These are phyloP conservation scores for Capricornis sumatraensis DNA, from an alignment of 2,113 vertebrate species.

Conservation along the genomic window DNA sequence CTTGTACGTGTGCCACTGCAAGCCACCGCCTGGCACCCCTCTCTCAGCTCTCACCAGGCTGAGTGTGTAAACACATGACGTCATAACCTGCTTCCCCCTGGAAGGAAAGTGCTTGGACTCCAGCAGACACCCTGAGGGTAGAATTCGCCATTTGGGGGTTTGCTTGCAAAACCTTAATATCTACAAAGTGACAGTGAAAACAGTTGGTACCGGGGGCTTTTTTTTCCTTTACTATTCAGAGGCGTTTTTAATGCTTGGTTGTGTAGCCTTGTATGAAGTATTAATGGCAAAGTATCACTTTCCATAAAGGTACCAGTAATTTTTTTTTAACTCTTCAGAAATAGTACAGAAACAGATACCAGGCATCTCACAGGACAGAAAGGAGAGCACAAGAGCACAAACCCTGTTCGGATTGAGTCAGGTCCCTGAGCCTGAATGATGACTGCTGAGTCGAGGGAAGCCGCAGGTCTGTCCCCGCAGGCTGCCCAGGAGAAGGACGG, in stretches of 20 bases:
- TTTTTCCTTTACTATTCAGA: background rate
- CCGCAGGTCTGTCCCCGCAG: constrained; percentile 59
- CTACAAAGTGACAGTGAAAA: background rate
- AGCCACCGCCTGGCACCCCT: background rate
- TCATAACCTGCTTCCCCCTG: background rate
- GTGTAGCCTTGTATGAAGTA: background rate
- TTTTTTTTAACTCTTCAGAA: constrained; percentile 36
- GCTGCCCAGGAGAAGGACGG: constrained; percentile 70
- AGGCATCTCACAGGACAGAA: background rate
- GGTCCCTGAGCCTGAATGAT: constrained; percentile 50
- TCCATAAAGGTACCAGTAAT: background rate
- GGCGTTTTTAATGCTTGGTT: background rate
- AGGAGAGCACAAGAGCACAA: background rate
- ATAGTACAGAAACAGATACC: background rate
- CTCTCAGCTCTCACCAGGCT: background rate
- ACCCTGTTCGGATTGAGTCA: background rate
- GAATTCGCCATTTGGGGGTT: background rate
- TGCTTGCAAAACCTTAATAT: background rate
- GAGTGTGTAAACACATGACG: background rate
- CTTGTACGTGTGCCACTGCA: background rate
- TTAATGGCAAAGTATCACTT: background rate
- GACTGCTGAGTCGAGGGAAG: constrained; percentile 73
- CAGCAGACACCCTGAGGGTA: background rate
- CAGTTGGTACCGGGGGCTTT: background rate
- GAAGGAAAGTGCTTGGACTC: background rate